Evolutionary conservation across 2,797 vertebrate species (phyloP).

Genomic region (Chaenodraco wilsoni): DNA sequence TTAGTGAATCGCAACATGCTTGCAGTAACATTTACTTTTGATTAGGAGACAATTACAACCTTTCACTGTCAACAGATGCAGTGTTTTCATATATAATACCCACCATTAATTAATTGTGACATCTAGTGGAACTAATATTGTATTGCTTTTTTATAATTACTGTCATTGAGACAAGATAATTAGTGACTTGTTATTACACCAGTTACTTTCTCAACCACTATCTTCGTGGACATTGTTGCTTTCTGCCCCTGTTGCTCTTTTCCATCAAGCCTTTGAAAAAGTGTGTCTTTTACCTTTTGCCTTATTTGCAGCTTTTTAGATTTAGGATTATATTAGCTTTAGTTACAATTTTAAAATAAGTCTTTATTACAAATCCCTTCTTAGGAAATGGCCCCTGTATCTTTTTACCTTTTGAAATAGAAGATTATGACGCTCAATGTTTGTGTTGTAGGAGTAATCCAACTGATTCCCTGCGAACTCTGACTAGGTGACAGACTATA

Average conservation of each 20-base stretch:
- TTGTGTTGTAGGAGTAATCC: slow-evolving; percentile 1
- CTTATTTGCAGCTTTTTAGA: background rate
- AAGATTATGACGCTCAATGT: background rate
- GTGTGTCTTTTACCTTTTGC: background rate
- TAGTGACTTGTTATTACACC: background rate
- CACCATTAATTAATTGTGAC: slow-evolving; percentile 5
- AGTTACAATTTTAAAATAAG: background rate
- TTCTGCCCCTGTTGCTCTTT: background rate
- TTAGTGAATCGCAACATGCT: slow-evolving; percentile 24
- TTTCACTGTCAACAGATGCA: slow-evolving; percentile 9
- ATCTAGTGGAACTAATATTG: slow-evolving; percentile 23
- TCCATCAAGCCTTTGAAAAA: background rate
- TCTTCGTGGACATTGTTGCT: background rate
- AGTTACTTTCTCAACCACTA: background rate
- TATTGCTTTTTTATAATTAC: slow-evolving; percentile 22
- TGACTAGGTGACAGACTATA: background rate
- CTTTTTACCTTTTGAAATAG: background rate
- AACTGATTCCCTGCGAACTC: background rate
- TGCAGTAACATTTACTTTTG: slow-evolving; percentile 4
- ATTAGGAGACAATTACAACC: slow-evolving; percentile 9
- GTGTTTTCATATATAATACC: slow-evolving; percentile 13
- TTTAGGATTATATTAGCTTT: no score
- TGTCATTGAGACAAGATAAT: slow-evolving; percentile 19
- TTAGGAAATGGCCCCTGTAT: background rate
- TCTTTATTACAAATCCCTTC: background rate